Evolutionary conservation across 2,113 vertebrate genomes (phyloP).

Genomic region (Varanus salvator): DNA sequence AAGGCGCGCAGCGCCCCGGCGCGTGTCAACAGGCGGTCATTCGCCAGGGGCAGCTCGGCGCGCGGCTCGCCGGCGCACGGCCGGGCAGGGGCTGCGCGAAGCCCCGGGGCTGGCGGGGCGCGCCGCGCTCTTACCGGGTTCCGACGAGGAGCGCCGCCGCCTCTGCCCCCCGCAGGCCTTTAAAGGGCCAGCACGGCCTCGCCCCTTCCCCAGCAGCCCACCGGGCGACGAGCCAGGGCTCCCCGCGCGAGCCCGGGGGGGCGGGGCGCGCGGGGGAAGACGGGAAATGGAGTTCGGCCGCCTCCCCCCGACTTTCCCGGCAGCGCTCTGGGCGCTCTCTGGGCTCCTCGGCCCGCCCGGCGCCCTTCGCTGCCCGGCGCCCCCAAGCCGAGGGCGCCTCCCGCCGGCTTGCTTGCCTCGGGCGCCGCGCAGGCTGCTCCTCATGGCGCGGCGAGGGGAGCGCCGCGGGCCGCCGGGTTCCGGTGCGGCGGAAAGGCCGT

Average conservation of each 20-base stretch:
- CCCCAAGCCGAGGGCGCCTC: too few species aligned
- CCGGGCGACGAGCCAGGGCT: constrained; percentile 35
- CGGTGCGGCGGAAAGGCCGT: too few species aligned
- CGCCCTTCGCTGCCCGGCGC: too few species aligned
- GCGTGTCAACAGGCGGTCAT: constrained; percentile 24
- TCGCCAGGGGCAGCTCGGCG: constrained; percentile 32
- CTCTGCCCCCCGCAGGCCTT: background rate
- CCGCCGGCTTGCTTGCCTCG: too few species aligned
- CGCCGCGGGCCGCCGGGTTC: too few species aligned
- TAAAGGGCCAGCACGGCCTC: constrained; percentile 43
- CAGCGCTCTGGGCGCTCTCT: too few species aligned
- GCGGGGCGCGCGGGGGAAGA: constrained; percentile 32
- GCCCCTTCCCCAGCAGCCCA: constrained; percentile 28
- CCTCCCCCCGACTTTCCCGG: background rate
- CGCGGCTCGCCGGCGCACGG: too few species aligned
- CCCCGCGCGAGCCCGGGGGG: constrained; percentile 29
- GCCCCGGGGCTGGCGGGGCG: too few species aligned
- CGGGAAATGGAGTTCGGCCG: constrained; percentile 59
- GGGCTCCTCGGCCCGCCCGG: too few species aligned
- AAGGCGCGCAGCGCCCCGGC: background rate
- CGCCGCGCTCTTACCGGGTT: too few species aligned
- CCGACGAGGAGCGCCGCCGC: background rate
- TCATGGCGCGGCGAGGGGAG: too few species aligned
- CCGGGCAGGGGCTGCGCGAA: background rate
- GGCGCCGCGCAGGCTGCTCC: too few species aligned